phyloP scores from a whole-genome alignment of 1,140 invertebrate genomes.

The Apis mellifera region Amel_HAv3.1 CM009934.2:2519001-2519500 shows the following conservation, averaged over 20 bases:
- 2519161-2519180: not conserved
- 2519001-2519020: no score
- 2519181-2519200: not conserved
- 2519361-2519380: slow-evolving; percentile 73
- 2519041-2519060: no score
- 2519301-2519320: slow-evolving; percentile 75
- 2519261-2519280: not conserved
- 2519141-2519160: no score
- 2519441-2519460: not conserved
- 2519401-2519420: slow-evolving; percentile 18
- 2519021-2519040: no score
- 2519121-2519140: no score
- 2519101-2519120: no score
- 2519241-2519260: slow-evolving; percentile 49
- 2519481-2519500: slow-evolving; percentile 14
- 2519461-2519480: not conserved
- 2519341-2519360: slow-evolving; percentile 69
- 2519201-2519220: slow-evolving; percentile 12
- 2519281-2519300: slow-evolving; percentile 49
- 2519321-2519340: slow-evolving; percentile 77
- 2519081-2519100: no score
- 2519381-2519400: slow-evolving; percentile 46
- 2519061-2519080: no score
- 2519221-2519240: slow-evolving; percentile 3
- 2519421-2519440: not conserved